Percentiles rank a stretch among this genome's conserved stretches.
Evolutionary conservation across 2,113 vertebrate species (phyloP).

Genomic region (Oreochromis niloticus): DNA sequence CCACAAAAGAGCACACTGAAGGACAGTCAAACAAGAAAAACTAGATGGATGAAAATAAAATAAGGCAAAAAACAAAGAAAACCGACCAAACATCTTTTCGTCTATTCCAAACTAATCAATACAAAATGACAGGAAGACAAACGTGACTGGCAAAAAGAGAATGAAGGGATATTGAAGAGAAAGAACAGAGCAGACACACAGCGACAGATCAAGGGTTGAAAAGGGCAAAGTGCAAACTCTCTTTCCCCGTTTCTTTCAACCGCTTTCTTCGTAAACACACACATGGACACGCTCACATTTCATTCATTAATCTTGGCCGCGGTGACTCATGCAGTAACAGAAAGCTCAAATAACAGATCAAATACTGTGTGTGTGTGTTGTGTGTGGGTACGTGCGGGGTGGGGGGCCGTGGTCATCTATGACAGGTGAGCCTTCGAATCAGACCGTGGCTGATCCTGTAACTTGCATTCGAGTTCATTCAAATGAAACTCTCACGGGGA

Average conservation of each 20-base stretch:
- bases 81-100: neutral
- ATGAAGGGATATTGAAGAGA: slow-evolving; percentile 2
- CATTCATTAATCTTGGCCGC: neutral
- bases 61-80: neutral
- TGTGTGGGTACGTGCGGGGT: neutral
- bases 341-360: slow-evolving; percentile 14
- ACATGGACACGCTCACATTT: slow-evolving; percentile 7
- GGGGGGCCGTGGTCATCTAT: neutral
- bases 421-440: slow-evolving; percentile 20
- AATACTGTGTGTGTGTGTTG: neutral
- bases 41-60: neutral
- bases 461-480: neutral
- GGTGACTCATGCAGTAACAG: slow-evolving; percentile 48
- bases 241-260: slow-evolving; percentile 32
- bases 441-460: neutral
- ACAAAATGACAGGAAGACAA: neutral
- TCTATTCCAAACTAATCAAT: neutral
- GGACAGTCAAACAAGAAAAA: neutral
- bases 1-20: slow-evolving; percentile 21
- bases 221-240: slow-evolving; percentile 42
- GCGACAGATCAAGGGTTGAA: slow-evolving; percentile 12
- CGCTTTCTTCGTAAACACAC: slow-evolving; percentile 10
- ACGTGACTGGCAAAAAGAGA: slow-evolving; percentile 52
- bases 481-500: neutral
- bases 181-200: slow-evolving; percentile 14